Conservation (phyloP, 2,888 invertebrate species). For the Caenorhabditis sp. region DNA sequence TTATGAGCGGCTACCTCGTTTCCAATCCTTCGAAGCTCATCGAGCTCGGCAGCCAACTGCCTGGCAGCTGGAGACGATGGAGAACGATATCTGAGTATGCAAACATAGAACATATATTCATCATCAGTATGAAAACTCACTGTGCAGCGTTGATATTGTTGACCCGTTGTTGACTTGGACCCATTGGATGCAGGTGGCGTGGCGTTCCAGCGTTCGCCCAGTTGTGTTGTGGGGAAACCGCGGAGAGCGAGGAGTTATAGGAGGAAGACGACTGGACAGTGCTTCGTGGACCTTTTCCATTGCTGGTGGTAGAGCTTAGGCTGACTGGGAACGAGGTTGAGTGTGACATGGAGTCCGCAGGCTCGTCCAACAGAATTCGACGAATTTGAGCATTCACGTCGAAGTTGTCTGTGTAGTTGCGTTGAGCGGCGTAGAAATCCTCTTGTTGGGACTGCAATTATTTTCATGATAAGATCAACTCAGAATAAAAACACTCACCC, state of each 20-base stretch:
- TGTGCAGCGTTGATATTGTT: conserved; percentile 45
- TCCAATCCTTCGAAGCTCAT: conserved; percentile 79
- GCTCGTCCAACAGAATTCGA: conserved; percentile 79
- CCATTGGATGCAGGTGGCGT: conserved; percentile 62
- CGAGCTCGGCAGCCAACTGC: conserved; percentile 82
- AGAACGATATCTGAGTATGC: conserved; percentile 70
- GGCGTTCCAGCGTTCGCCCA: conserved; percentile 73
- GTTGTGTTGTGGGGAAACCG: conserved; percentile 74
- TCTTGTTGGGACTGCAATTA: conserved; percentile 66
- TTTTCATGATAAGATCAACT: background rate
- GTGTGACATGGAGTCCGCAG: conserved; percentile 79
- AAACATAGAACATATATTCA: no score
- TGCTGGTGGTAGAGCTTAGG: conserved; percentile 73
- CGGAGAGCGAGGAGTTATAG: conserved; percentile 81
- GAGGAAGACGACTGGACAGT: conserved; percentile 81
- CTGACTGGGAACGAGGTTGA: conserved; percentile 81
- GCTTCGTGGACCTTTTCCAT: conserved; percentile 54
- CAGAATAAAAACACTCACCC: conserved; percentile 23
- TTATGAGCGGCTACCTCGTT: conserved; percentile 57
- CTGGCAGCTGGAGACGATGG: conserved; percentile 82
- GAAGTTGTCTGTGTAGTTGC: conserved; percentile 67
- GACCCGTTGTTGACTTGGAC: conserved; percentile 42
- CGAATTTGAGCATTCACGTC: conserved; percentile 82
- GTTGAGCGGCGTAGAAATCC: conserved; percentile 64
- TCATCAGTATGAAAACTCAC: conserved; percentile 1